Evolutionary conservation across 2,113 vertebrate genomes (phyloP).

Genomic region (Hippoglossus stenolepis): DNA sequence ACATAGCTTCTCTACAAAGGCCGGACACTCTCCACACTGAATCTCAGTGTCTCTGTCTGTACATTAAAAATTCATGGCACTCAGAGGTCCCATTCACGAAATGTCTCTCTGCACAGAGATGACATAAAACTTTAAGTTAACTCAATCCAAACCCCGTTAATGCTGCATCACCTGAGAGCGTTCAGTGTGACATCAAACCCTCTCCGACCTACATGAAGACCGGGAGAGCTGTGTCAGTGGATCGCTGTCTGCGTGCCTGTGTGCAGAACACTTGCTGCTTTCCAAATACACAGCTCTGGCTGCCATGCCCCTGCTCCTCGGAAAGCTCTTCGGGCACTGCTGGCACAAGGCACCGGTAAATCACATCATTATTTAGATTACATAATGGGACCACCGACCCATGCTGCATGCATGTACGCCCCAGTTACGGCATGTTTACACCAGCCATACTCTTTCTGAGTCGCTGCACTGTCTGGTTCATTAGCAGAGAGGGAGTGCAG

Average conservation of each 20-base stretch:
- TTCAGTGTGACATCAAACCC: constrained; percentile 34
- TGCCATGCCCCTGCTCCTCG: constrained; percentile 26
- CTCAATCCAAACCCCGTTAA: constrained; percentile 26
- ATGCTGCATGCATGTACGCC: constrained; percentile 34
- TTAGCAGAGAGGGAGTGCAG: constrained; percentile 25
- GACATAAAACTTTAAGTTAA: constrained; percentile 5
- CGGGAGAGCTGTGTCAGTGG: constrained; percentile 21
- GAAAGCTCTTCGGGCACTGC: constrained; percentile 33
- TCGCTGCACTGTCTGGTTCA: constrained; percentile 24
- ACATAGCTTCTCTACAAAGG: constrained; percentile 7
- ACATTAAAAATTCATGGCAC: constrained; percentile 53
- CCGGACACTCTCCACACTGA: constrained; percentile 23
- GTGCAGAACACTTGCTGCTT: constrained; percentile 46
- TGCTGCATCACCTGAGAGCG: constrained; percentile 16
- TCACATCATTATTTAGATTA: constrained; percentile 68
- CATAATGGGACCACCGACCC: constrained; percentile 69
- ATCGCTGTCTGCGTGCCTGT: constrained; percentile 23
- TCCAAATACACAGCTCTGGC: constrained; percentile 44
- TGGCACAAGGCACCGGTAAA: constrained; percentile 46
- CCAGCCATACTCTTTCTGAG: neutral
- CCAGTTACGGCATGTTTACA: constrained; percentile 53
- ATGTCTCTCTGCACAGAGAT: constrained; percentile 28
- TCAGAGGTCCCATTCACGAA: constrained; percentile 41
- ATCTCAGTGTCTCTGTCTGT: constrained; percentile 35
- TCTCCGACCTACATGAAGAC: constrained; percentile 26